Base-by-base conservation (phyloP, 1,140 invertebrate species). In the Xylocopa sonorina region DNA sequence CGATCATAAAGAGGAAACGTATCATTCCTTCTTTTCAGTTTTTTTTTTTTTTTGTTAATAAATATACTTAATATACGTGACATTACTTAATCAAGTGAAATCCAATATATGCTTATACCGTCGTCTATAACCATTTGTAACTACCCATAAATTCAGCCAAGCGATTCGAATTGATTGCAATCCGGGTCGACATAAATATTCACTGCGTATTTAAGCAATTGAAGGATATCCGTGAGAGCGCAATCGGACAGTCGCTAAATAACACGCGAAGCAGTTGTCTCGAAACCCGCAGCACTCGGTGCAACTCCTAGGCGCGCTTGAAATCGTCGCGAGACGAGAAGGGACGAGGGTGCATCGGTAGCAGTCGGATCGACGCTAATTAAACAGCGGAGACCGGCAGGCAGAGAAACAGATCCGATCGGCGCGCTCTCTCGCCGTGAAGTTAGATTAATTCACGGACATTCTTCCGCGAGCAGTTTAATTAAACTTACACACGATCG, bases 381-480 rank as follows among this genome's bases (percentile, higher is more conserved):
- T 66, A 75, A 75, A 66, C 48, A n/a, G 21, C 24, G 21, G 10
- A 41, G 58, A 38, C 5, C 32, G 14, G 34, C n/a, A 69, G 24
- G 10, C 12, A 16, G 53, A 27, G 43, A 51, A 71, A 78, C 63
- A 18, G 46, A 68, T 58, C 32, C 55, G 29, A 78, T 78, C 55
- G 32, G 21, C 24, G 46, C 3, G 34, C 24, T 71, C 71, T 34
- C 34, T 27, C 38, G 48, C 46, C 32, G n/a, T 48, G 14, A 29
- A 71, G 75, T 78, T 78, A 14, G 67, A 71, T 78, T 78, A 78
- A 78, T 78, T 77, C 43, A 41, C 68, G 29, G 55, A 50, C 51
- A 71, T 78, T 78, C 75, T 71, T 78, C 38, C 21, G 55, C 32
- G 55, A 34, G 55, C 34, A 50, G 67, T 78, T 78, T 78, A 78